Evolutionary conservation across 2,113 vertebrate species (phyloP).

Genomic region (Capreolus pygargus): DNA sequence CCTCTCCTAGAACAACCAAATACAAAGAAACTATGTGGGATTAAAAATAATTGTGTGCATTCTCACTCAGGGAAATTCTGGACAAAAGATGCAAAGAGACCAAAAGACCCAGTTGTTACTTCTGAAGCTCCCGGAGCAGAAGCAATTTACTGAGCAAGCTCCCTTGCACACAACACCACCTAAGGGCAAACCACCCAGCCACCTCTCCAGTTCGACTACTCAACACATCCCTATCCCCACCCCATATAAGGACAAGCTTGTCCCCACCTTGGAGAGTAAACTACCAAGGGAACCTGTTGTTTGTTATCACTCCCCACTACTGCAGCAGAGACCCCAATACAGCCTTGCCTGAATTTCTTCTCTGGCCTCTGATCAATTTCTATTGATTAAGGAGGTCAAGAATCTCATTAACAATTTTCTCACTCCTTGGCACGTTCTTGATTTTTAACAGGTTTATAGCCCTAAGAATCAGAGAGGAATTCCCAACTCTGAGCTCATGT

Average conservation of each 20-base stretch:
- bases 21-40: not conserved
- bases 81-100: not conserved
- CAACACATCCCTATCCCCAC: not conserved
- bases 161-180: not conserved
- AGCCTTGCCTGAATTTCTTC: not conserved
- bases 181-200: not conserved
- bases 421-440: not conserved
- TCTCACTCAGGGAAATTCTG: not conserved
- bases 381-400: not conserved
- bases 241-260: not conserved
- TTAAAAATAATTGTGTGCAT: not conserved
- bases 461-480: not conserved
- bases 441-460: not conserved
- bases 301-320: not conserved
- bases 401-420: not conserved
- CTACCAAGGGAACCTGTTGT: not conserved
- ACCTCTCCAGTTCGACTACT: not conserved
- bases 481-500: not conserved
- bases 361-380: not conserved
- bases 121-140: not conserved
- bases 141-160: not conserved
- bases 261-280: not conserved
- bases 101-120: not conserved
- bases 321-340: not conserved
- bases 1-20: not conserved